A percentile compares a stretch with the other conserved stretches of the same genome.
These are phyloP conservation scores for Thunnus thynnus DNA, from an alignment of 2,113 vertebrate genomes.

Conservation along the genomic window DNA sequence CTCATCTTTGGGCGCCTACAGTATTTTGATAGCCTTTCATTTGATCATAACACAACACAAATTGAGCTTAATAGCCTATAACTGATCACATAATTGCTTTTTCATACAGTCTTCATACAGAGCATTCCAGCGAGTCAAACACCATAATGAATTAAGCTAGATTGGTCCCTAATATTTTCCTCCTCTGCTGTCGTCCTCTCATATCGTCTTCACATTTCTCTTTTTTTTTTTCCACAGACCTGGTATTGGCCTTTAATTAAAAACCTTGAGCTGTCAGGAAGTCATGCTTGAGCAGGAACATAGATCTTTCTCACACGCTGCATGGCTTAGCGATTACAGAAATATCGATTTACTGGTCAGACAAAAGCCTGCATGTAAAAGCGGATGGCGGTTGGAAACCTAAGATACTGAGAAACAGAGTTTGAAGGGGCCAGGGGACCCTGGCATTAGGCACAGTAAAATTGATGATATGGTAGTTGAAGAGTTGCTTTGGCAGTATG, in stretches of 20 bases:
- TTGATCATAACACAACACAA: slow-evolving; percentile 69
- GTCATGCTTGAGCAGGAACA: slow-evolving; percentile 77
- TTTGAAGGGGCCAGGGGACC: slow-evolving; percentile 37
- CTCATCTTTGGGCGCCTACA: slow-evolving; percentile 51
- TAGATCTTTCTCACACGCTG: slow-evolving; percentile 80
- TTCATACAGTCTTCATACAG: slow-evolving; percentile 47
- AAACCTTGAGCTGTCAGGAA: slow-evolving; percentile 78
- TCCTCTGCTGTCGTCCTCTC: slow-evolving; percentile 37
- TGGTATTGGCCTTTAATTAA: slow-evolving; percentile 81
- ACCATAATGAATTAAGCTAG: slow-evolving; percentile 72
- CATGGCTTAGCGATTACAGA: slow-evolving; percentile 77
- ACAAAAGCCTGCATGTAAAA: slow-evolving; percentile 78
- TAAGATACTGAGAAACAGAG: slow-evolving; percentile 78
- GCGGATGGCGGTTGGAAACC: slow-evolving; percentile 72
- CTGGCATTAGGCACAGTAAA: slow-evolving; percentile 41
- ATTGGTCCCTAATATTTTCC: slow-evolving; percentile 62
- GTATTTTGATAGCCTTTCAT: slow-evolving; percentile 71
- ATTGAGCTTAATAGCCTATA: slow-evolving; percentile 73
- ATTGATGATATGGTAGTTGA: slow-evolving; percentile 55
- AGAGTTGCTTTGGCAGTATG: slow-evolving; percentile 41
- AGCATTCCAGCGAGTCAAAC: slow-evolving; percentile 75
- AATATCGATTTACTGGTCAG: slow-evolving; percentile 82
- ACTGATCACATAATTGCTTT: slow-evolving; percentile 79
- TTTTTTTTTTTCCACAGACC: slow-evolving; percentile 12
- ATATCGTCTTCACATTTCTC: slow-evolving; percentile 41